A percentile compares a stretch with the other conserved stretches of the same genome.
phyloP scores from a whole-genome alignment of 2,113 vertebrate genomes.

The Danionella cerebrum region DNA sequence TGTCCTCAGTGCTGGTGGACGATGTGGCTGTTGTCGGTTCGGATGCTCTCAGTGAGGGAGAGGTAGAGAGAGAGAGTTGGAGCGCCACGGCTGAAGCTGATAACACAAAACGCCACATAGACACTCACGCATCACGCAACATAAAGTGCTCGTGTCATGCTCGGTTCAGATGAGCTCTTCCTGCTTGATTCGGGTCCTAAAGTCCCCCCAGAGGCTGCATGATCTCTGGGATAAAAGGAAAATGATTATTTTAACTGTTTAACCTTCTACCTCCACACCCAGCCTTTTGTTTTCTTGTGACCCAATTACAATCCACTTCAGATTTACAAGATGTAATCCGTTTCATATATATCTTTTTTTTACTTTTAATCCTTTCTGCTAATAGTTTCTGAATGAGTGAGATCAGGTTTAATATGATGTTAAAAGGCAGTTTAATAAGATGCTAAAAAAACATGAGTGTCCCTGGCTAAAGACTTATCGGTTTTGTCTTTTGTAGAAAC shows the following conservation, averaged over 20 bases:
- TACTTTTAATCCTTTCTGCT: too few relatives aligned
- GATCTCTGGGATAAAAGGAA: background rate
- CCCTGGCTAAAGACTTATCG: too few relatives aligned
- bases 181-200: background rate
- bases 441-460: too few relatives aligned
- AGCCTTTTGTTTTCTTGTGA: background rate
- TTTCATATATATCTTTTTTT: too few relatives aligned
- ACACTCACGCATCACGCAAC: too few relatives aligned
- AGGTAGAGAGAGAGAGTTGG: background rate
- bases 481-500: too few relatives aligned
- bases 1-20: constrained; percentile 37
- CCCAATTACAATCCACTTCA: background rate
- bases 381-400: too few relatives aligned
- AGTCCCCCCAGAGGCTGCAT: background rate
- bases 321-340: background rate
- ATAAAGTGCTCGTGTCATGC: background rate
- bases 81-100: constrained; percentile 7
- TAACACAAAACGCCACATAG: background rate
- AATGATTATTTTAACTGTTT: background rate
- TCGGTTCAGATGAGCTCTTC: background rate
- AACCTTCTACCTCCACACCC: background rate
- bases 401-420: too few relatives aligned
- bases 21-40: constrained; percentile 26
- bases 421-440: too few relatives aligned
- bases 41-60: constrained; percentile 44